Evolutionary conservation across 2,797 vertebrate genomes (phyloP).

Genomic region (Vultur gryphus): DNA sequence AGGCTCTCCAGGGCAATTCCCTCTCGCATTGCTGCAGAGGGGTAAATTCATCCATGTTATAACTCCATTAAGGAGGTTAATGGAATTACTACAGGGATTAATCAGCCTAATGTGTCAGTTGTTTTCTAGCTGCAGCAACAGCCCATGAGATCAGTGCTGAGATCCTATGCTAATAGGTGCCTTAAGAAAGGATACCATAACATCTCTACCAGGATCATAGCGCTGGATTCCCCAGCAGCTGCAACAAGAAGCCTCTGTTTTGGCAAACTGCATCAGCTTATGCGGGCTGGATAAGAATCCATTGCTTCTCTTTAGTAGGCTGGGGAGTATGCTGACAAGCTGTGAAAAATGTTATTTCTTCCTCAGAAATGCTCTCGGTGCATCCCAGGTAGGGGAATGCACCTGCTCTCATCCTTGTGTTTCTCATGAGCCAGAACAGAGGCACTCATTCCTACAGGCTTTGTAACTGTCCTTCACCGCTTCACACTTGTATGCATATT

Average conservation of each 20-base stretch:
- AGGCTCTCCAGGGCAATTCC: not conserved
- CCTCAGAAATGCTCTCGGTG: not conserved
- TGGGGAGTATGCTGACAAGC: not conserved
- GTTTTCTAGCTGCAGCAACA: not conserved
- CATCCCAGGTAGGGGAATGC: not conserved
- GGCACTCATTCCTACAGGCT: not conserved
- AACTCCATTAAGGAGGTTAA: constrained; percentile 33
- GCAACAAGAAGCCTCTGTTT: not conserved
- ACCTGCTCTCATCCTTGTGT: not conserved
- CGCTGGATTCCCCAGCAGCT: not conserved
- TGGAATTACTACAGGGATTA: constrained; percentile 43
- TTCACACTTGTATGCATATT: not conserved
- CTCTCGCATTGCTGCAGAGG: not conserved
- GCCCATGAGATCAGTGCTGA: not conserved
- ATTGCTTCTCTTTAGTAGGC: not conserved
- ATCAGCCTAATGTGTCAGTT: not conserved
- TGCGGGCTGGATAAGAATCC: not conserved
- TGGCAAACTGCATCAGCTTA: not conserved
- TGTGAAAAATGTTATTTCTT: not conserved
- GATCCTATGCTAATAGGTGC: constrained; percentile 17
- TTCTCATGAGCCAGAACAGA: not conserved
- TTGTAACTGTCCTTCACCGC: not conserved
- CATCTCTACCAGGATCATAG: not conserved
- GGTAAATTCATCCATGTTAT: not conserved
- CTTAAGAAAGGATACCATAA: constrained; percentile 30